Conservation (phyloP, 2,888 invertebrate species). For the Empis stercorea region DNA sequence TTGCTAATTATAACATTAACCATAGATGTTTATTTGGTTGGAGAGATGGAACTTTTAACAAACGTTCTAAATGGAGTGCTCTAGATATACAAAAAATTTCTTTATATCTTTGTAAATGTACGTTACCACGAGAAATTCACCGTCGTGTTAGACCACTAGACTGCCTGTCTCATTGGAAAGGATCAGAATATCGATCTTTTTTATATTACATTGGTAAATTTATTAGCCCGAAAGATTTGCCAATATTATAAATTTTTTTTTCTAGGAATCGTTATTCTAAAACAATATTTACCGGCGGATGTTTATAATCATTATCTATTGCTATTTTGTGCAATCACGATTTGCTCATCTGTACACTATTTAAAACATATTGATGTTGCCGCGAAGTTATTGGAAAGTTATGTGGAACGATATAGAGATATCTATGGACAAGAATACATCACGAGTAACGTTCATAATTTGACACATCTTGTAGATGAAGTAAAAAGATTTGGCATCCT, state of each 20-base stretch:
- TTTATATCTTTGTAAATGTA: not conserved
- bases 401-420: conserved; percentile 11
- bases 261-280: conserved; percentile 14
- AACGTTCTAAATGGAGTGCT: not conserved
- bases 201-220: conserved; percentile 9
- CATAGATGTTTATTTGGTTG: not conserved
- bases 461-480: conserved; percentile 26
- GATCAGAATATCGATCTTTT: conserved; percentile 14
- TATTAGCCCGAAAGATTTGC: too few species aligned
- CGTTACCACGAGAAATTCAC: conserved; percentile 9
- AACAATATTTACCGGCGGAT: conserved; percentile 9
- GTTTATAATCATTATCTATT: conserved; percentile 8
- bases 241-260: not conserved
- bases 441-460: conserved; percentile 27
- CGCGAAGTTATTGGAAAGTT: conserved; percentile 11
- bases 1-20: not conserved
- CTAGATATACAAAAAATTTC: not conserved
- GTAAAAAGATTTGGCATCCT: conserved; percentile 19
- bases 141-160: conserved; percentile 13
- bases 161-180: conserved; percentile 16
- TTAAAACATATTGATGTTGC: conserved; percentile 12
- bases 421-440: conserved; percentile 23
- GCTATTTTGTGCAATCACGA: conserved; percentile 7
- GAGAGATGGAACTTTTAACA: not conserved
- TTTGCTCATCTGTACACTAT: not conserved